phyloP scores from a whole-genome alignment of 2,113 vertebrate species.

The Urocolius indicus region DNA sequence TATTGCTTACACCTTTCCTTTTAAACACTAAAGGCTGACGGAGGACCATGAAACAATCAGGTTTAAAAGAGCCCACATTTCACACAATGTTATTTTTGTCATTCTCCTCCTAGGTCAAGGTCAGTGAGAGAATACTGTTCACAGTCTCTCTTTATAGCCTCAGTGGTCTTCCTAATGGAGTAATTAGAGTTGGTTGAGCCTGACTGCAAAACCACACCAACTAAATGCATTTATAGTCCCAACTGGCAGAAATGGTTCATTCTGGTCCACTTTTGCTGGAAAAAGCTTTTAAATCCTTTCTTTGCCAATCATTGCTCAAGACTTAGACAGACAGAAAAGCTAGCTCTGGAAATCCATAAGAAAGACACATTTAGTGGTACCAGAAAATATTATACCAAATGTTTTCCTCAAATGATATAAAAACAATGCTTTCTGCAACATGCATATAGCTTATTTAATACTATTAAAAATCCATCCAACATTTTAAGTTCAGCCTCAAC shows the following conservation, averaged over 20 bases:
- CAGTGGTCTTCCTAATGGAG: not conserved
- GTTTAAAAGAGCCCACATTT: not conserved
- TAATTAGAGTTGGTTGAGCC: not conserved
- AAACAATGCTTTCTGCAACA: not conserved
- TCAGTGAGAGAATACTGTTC: not conserved
- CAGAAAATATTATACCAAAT: fast-evolving
- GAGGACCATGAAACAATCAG: not conserved
- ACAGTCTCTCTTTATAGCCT: not conserved
- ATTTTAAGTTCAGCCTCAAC: not conserved
- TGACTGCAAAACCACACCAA: not conserved
- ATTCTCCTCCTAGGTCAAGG: not conserved
- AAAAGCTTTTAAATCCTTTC: not conserved
- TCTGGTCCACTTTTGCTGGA: not conserved
- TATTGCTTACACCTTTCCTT: not conserved
- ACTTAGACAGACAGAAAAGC: not conserved
- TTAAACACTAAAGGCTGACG: not conserved
- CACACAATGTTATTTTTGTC: not conserved
- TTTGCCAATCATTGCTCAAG: not conserved
- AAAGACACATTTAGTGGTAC: not conserved
- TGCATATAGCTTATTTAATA: not conserved
- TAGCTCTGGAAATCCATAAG: too few relatives aligned
- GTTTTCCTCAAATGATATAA: not conserved
- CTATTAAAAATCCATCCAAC: fast-evolving
- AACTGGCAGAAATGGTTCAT: not conserved
- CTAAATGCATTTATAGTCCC: not conserved